These are phyloP conservation scores for Puntigrus tetrazona DNA, from an alignment of 2,113 vertebrate species.

Conservation along the genomic window DNA sequence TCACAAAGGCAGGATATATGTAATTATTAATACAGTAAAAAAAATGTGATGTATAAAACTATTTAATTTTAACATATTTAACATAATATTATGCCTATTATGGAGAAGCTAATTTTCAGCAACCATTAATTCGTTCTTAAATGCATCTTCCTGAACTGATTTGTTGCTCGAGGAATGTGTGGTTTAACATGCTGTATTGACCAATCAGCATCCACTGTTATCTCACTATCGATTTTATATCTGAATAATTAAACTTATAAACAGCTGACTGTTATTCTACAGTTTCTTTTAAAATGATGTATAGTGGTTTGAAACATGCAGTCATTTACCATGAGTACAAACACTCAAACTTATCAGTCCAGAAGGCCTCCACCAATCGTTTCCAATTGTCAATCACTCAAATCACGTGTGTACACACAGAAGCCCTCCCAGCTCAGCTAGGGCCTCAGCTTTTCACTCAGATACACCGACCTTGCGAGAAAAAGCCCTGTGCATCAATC, in stretches of 20 bases:
- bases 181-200: not conserved
- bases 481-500: slow-evolving; percentile 50
- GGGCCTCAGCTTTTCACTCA: slow-evolving; percentile 14
- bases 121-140: too few relatives aligned
- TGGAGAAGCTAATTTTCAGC: too few relatives aligned
- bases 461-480: slow-evolving; percentile 32
- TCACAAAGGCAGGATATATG: too few relatives aligned
- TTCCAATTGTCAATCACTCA: slow-evolving; percentile 22
- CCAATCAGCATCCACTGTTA: not conserved
- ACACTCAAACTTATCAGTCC: not conserved
- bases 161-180: too few relatives aligned
- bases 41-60: too few relatives aligned
- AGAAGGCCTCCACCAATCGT: not conserved
- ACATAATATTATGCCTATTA: too few relatives aligned
- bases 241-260: not conserved
- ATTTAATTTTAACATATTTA: too few relatives aligned
- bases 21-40: too few relatives aligned
- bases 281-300: not conserved
- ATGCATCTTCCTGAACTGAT: too few relatives aligned
- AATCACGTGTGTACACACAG: slow-evolving; percentile 26
- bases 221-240: not conserved
- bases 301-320: not conserved
- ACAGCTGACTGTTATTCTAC: not conserved
- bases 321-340: not conserved
- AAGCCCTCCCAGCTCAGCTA: not conserved